A percentile compares a stretch with the other conserved stretches of the same genome.
Conservation (phyloP, 2,113 vertebrate species). For the Chloropsis cyanopogon region DNA sequence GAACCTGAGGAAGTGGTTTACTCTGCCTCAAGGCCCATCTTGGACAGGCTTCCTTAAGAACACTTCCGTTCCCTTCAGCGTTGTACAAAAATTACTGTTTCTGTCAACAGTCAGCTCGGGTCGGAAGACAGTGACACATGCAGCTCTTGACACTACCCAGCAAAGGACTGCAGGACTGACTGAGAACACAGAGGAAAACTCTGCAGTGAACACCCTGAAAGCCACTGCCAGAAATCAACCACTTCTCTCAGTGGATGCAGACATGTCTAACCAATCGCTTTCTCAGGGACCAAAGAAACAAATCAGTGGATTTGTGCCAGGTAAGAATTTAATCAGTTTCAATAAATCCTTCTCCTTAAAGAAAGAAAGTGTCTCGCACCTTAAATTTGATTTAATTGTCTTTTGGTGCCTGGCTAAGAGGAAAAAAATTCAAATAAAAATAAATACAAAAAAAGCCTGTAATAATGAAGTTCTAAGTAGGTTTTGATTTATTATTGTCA, state of each 20-base stretch:
- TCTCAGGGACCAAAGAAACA: conserved; percentile 61
- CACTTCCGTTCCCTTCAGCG: background rate
- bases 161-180: conserved; percentile 35
- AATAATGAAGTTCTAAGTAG: background rate
- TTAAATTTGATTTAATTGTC: background rate
- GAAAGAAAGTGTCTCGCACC: background rate
- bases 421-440: background rate
- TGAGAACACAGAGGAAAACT: conserved; percentile 15
- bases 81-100: background rate
- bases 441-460: background rate
- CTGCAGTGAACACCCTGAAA: conserved; percentile 64
- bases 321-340: conserved; percentile 56
- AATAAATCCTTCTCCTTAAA: background rate
- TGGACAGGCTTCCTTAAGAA: background rate
- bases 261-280: conserved; percentile 60
- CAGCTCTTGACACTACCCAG: conserved; percentile 14
- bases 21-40: background rate
- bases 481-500: background rate
- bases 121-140: conserved; percentile 76
- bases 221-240: conserved; percentile 33
- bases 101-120: conserved; percentile 76
- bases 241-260: conserved; percentile 22
- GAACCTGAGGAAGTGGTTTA: background rate
- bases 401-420: background rate
- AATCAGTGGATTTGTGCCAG: conserved; percentile 66